Evolutionary conservation across 2,888 invertebrate genomes (phyloP).

Genomic region (Hoplodrina ambigua): DNA sequence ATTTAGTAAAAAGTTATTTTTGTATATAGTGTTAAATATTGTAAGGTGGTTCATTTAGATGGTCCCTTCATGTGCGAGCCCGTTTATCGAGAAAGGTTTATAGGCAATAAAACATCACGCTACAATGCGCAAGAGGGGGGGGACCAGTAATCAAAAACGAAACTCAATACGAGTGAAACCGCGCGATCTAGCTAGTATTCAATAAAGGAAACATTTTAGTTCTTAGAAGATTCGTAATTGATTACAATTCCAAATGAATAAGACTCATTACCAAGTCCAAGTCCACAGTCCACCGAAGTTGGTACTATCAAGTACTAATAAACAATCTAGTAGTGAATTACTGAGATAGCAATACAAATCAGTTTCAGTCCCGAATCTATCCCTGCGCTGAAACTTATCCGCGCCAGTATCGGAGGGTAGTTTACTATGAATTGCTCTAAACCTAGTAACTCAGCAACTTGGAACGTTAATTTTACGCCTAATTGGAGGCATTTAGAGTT

Average conservation of each 20-base stretch:
- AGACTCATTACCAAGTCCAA: conserved; percentile 19
- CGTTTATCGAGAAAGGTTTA: no score
- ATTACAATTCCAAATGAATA: conserved; percentile 1
- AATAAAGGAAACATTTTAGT: neutral
- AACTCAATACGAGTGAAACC: no score
- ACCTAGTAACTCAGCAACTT: conserved; percentile 57
- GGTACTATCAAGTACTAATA: conserved; percentile 21
- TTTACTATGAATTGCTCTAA: conserved; percentile 56
- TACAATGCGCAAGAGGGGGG: no score
- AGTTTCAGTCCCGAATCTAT: conserved; percentile 30
- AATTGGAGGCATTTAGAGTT: conserved; percentile 62
- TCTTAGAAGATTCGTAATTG: neutral
- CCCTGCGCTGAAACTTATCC: conserved; percentile 43
- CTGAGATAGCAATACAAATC: conserved; percentile 43
- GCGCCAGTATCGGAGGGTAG: conserved; percentile 45
- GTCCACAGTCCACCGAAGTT: conserved; percentile 1
- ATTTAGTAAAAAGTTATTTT: no score
- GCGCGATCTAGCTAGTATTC: no score
- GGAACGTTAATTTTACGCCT: conserved; percentile 58
- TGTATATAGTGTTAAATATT: no score
- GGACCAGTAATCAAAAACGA: no score
- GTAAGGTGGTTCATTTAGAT: no score
- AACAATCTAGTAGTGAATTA: conserved; percentile 34
- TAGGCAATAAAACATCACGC: no score
- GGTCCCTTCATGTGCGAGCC: no score